These are phyloP conservation scores for Hippocampus zosterae DNA, from an alignment of 2,113 vertebrate species.

Conservation along the genomic window DNA sequence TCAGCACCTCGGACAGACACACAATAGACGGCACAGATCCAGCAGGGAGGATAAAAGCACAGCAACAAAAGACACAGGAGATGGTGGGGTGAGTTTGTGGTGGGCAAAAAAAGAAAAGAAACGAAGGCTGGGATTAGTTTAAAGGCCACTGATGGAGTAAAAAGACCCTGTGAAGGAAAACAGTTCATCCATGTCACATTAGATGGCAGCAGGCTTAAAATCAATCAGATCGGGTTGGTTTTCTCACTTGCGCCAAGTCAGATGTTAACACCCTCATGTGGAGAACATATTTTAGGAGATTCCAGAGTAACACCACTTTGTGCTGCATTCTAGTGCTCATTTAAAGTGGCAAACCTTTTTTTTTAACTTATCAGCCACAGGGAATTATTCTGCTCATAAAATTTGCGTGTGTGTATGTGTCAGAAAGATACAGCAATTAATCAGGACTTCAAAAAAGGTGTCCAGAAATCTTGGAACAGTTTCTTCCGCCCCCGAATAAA, in stretches of 20 bases:
- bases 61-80: slow-evolving; percentile 39
- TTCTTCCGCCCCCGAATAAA: not conserved
- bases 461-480: not conserved
- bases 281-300: slow-evolving; percentile 1
- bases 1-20: slow-evolving; percentile 67
- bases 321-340: slow-evolving; percentile 8
- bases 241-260: not conserved
- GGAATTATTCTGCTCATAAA: slow-evolving; percentile 19
- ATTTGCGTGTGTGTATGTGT: not conserved
- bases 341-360: slow-evolving; percentile 1
- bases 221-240: not conserved
- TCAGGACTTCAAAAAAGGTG: not conserved
- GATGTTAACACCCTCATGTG: not conserved
- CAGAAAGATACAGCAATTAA: not conserved
- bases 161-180: slow-evolving; percentile 46
- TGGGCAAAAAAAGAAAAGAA: not conserved
- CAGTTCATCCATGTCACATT: slow-evolving; percentile 30
- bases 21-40: slow-evolving; percentile 41
- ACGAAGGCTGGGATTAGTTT: slow-evolving; percentile 22
- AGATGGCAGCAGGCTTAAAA: slow-evolving; percentile 3
- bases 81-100: slow-evolving; percentile 7
- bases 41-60: slow-evolving; percentile 5
- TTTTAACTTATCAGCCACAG: slow-evolving; percentile 25
- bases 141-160: slow-evolving; percentile 46
- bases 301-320: not conserved